Evolutionary conservation across 2,888 invertebrate species (phyloP).

Genomic region (Eilema caniola): DNA sequence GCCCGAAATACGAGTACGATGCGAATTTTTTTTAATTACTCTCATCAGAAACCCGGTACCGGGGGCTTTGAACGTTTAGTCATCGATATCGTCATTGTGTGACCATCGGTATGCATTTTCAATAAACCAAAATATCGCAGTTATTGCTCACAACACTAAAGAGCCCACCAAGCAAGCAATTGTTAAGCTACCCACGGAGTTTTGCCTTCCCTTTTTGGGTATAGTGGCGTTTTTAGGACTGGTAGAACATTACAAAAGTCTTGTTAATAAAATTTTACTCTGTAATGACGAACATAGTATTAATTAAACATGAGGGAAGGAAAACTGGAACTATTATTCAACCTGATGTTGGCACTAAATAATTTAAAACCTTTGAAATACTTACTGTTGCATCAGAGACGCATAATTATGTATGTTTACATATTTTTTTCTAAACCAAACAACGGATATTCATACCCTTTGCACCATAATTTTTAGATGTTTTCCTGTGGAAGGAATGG

Average conservation of each 20-base stretch:
- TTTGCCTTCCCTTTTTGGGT: constrained; percentile 32
- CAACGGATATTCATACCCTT: too few relatives aligned
- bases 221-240: constrained; percentile 34
- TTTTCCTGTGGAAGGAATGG: too few relatives aligned
- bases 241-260: constrained; percentile 20
- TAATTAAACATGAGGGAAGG: constrained; percentile 13
- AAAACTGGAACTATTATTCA: background rate
- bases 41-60: constrained; percentile 45
- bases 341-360: background rate
- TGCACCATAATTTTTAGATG: too few relatives aligned
- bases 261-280: constrained; percentile 10
- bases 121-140: constrained; percentile 45
- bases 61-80: constrained; percentile 58
- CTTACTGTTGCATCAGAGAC: too few relatives aligned
- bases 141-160: constrained; percentile 27
- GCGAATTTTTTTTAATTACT: constrained; percentile 79
- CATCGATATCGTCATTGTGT: constrained; percentile 56
- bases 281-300: background rate
- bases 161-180: constrained; percentile 36
- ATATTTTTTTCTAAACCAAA: too few relatives aligned
- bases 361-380: background rate
- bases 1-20: constrained; percentile 73
- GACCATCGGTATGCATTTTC: constrained; percentile 42
- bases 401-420: too few relatives aligned
- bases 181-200: constrained; percentile 31